Percentiles rank a stretch among this genome's conserved stretches.
phyloP scores from a whole-genome alignment of 2,113 vertebrate species.

The Scartelaos histophorus region DNA sequence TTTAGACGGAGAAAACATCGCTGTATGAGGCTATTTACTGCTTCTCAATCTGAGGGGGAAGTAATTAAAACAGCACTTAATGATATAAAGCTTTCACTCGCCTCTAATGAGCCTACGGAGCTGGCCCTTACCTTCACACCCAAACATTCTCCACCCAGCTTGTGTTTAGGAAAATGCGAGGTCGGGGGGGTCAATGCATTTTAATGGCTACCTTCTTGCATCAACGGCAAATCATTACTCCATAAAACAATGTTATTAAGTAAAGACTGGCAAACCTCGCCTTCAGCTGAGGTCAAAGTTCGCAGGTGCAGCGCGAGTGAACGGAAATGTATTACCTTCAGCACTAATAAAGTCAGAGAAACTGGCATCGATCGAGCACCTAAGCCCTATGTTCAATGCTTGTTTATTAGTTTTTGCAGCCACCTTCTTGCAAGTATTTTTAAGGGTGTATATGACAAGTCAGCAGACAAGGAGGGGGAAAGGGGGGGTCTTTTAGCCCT shows the following conservation, averaged over 20 bases:
- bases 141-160: not conserved
- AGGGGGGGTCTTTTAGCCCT: slow-evolving; percentile 26
- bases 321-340: slow-evolving; percentile 41
- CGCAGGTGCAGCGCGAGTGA: not conserved
- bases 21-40: slow-evolving; percentile 4
- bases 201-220: slow-evolving; percentile 45
- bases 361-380: slow-evolving; percentile 23
- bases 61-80: slow-evolving; percentile 5
- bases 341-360: slow-evolving; percentile 36
- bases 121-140: not conserved
- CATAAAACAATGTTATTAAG: slow-evolving; percentile 37
- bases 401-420: slow-evolving; percentile 37
- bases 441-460: slow-evolving; percentile 27
- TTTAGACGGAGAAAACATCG: not conserved
- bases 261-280: slow-evolving; percentile 33
- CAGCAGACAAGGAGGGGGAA: slow-evolving; percentile 5
- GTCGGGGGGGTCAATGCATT: slow-evolving; percentile 22
- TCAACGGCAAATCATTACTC: slow-evolving; percentile 21
- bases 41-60: not conserved
- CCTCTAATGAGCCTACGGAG: not conserved
- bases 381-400: slow-evolving; percentile 25
- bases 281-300: slow-evolving; percentile 13
- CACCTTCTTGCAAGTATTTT: slow-evolving; percentile 26
- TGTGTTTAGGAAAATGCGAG: not conserved
- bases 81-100: not conserved